Evolutionary conservation across 2,113 vertebrate species (phyloP), one percentile per base, ranked within the genome.

Genomic region (Xenopus laevis): DNA sequence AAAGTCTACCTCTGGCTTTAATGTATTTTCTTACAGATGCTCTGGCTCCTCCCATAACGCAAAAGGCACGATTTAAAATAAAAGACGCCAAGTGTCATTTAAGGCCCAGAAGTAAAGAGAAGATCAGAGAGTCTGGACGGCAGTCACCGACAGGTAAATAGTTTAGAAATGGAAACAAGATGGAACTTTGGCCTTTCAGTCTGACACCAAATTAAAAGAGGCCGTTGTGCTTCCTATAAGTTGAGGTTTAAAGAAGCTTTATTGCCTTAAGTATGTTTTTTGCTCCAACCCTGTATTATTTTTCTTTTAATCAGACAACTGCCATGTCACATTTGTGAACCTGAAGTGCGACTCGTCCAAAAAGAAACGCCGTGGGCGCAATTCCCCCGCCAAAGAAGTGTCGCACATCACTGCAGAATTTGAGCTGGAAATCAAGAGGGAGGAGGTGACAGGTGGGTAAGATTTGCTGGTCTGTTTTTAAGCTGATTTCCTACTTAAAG

Each of bases 261-360:
- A 9, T 40, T 40, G 33, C 1, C 33, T 40, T n/a, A n/a, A n/a
- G 1, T 9, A 7, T 40, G 33, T 40, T 40, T 5, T 40, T 40
- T 40, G 33, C 6, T 40, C 33, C 33, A 40, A 40, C 33, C 33
- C 33, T 40, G 33, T 2, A n/a, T 33, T 6, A 6, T 33, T 5
- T 55, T 46, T 89, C 90, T 71, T 91, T 94, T 85, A 87, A 72
- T 92, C 92, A 67, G 96, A 98, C 40, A 90, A 94, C 84, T 95
- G 94, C 86, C 95, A 94, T 45, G 88, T 98, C 68, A 96, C 93
- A 1, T 98, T 95, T 27, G 93, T 97, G 79, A 96, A 94, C 66
- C 90, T 98, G 62, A 98, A 96, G 81, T 98, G 97, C 0, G 96
- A 98, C 80, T 97, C 96, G 1, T 97, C 97, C 5, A 98, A 95